Evolutionary conservation across 2,113 vertebrate species (phyloP).

Genomic region (Etia nguti): DNA sequence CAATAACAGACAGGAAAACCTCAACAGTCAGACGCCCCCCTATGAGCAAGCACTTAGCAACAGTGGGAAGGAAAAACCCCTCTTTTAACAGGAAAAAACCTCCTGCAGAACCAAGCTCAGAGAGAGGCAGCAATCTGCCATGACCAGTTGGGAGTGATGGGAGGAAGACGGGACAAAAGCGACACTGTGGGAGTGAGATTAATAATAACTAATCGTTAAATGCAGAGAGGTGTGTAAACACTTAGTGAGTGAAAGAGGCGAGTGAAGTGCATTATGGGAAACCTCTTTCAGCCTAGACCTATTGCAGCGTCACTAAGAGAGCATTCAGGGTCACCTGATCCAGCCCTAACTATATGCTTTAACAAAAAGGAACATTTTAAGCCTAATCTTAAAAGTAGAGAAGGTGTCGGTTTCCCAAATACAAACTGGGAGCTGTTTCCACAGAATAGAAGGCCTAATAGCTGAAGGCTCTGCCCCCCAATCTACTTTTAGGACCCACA

Average conservation of each 20-base stretch:
- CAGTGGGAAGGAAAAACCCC: background rate
- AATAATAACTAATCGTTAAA: background rate
- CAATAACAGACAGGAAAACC: background rate
- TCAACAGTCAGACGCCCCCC: background rate
- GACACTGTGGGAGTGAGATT: background rate
- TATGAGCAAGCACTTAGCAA: background rate
- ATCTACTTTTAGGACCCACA: background rate
- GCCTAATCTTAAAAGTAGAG: background rate
- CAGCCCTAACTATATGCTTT: background rate
- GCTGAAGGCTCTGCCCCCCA: background rate
- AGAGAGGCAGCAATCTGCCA: background rate
- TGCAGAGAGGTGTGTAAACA: background rate
- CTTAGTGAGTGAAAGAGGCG: accelerated
- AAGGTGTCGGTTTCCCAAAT: background rate
- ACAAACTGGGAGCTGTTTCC: accelerated
- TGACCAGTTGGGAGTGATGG: background rate
- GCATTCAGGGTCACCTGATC: background rate
- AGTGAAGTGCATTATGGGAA: background rate
- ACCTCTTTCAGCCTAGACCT: background rate
- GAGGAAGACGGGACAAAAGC: background rate
- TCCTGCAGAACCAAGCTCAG: accelerated
- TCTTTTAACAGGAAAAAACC: background rate
- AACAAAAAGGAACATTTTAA: no score
- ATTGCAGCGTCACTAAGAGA: accelerated
- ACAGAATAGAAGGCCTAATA: background rate